Evolutionary conservation across 2,113 vertebrate species (phyloP), one percentile per base, ranked within the genome.

Genomic region (Nestor notabilis): DNA sequence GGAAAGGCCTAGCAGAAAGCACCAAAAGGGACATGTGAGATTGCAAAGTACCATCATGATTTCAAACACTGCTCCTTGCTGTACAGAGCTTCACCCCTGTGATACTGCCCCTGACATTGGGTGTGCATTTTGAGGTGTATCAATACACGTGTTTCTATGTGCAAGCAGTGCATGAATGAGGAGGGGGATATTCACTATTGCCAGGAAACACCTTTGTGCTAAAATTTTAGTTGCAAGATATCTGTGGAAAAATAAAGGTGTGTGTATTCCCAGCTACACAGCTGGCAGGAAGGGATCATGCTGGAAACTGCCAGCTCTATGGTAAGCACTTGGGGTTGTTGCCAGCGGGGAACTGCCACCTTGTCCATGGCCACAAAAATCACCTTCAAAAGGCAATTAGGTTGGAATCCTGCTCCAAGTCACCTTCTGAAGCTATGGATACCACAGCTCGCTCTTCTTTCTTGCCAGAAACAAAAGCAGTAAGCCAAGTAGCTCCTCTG

Each of bases 71-170:
- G 6, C 43, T 70, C 39, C 29, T 35, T 31, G 65, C 61, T 82
- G 9, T 13, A 17, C 5, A 5, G 20, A 68, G 9, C 29, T 61
- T 58, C 37, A 29, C 19, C 28, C 46, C 55, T 37, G n/a, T 37
- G 46, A 8, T 19, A 21, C 0, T 33, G 20, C 4, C 0, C 49
- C n/a, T 24, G 29, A 43, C 25, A 28, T 2, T 7, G 27, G 4
- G 2, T 3, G 24, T 29, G 23, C n/a, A 12, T 53, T 81, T 27
- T 35, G 25, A 39, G 53, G 12, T 24, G 7, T 41, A 11, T 8
- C 25, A 79, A 39, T 9, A 25, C 14, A 33, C 9, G 9, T 55
- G 16, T n/a, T 88, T 68, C 53, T 56, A 12, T 7, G 68, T 3
- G 20, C 39, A 68, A 50, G 27, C 68, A 35, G 39, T 2, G 7